Conservation (phyloP, 2,888 invertebrate genomes). For the Antheraea assamensis region DNA sequence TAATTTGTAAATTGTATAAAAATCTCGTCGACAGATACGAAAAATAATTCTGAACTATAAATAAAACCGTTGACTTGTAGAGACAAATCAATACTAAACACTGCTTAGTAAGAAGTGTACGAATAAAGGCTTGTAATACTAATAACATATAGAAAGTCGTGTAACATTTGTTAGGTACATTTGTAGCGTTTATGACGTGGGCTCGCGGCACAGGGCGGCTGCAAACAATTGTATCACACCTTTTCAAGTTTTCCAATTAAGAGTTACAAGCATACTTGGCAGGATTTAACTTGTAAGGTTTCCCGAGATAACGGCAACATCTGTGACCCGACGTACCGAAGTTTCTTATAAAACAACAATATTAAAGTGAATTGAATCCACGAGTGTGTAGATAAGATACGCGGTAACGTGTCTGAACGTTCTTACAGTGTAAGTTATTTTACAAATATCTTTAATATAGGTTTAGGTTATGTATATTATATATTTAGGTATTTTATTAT, state of each 20-base stretch:
- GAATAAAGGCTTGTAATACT: not conserved
- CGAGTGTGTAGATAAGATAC: conserved; percentile 20
- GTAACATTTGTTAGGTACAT: conserved; percentile 2
- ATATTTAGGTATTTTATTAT: too few species aligned
- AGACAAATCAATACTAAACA: not conserved
- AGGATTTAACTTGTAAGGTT: conserved; percentile 59
- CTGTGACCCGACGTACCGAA: conserved; percentile 49
- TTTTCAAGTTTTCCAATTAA: conserved; percentile 73
- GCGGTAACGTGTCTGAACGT: conserved; percentile 6
- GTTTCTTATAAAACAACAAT: conserved; percentile 34
- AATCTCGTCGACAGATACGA: too few species aligned
- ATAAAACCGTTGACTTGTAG: not conserved
- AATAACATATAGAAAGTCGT: not conserved
- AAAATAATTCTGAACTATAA: not conserved
- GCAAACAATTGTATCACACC: conserved; percentile 61
- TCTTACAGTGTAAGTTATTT: conserved; percentile 1
- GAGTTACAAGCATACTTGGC: conserved; percentile 53
- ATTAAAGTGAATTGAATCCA: conserved; percentile 17
- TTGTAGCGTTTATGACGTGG: not conserved
- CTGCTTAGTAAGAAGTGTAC: not conserved
- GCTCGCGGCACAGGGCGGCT: conserved; percentile 21
- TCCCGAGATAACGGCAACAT: conserved; percentile 56
- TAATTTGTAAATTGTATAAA: too few species aligned
- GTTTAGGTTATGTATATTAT: too few species aligned
- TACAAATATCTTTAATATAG: not conserved